Evolutionary conservation across 1,140 invertebrate species (phyloP).

Genomic region (Penaeus japonicus): DNA sequence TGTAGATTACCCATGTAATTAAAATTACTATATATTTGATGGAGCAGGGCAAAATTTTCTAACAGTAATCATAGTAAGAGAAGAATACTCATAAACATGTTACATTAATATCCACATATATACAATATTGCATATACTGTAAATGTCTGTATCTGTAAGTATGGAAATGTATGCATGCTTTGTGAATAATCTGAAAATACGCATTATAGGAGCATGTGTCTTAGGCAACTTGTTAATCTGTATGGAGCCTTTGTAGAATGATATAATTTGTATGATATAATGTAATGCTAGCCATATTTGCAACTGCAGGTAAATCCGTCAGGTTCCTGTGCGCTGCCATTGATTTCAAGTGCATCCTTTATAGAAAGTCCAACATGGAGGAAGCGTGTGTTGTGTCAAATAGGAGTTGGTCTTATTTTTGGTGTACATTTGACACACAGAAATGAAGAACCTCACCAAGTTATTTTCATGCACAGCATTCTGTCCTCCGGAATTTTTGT

Average conservation of each 20-base stretch:
- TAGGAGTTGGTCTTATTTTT: no score
- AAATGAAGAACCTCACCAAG: no score
- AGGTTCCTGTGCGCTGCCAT: neutral
- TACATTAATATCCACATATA: neutral
- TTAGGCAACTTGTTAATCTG: slow-evolving; percentile 25
- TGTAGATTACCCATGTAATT: no score
- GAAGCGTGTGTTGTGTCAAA: no score
- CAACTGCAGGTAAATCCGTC: neutral
- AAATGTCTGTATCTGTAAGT: slow-evolving; percentile 26
- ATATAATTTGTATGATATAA: slow-evolving; percentile 33
- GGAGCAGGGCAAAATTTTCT: no score
- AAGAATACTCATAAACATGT: neutral
- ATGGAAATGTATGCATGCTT: slow-evolving; percentile 45
- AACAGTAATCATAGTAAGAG: no score
- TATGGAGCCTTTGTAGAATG: slow-evolving; percentile 25
- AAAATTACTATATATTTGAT: no score
- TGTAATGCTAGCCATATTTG: slow-evolving; percentile 22
- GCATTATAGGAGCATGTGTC: slow-evolving; percentile 37
- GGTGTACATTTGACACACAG: no score
- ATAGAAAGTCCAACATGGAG: neutral
- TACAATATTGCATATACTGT: slow-evolving; percentile 7
- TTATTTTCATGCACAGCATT: no score
- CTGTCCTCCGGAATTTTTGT: no score
- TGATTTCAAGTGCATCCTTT: neutral
- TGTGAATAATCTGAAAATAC: slow-evolving; percentile 39